phyloP scores from a whole-genome alignment of 2,113 vertebrate genomes.

The Tauraco erythrolophus region DNA sequence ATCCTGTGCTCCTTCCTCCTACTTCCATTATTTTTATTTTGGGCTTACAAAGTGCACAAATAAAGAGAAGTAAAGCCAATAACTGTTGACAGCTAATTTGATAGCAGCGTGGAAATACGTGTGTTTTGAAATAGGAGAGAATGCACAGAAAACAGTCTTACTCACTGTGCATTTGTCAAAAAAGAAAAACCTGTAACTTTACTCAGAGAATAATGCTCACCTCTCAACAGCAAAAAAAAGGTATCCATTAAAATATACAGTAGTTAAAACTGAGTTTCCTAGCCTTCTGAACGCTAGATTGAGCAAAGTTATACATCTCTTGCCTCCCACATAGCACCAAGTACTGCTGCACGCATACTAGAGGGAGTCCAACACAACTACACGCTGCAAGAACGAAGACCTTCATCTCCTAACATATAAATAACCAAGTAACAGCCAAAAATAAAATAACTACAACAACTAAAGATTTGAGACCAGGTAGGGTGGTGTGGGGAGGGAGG shows the following conservation, averaged over 20 bases:
- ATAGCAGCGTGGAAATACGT: neutral
- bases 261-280: neutral
- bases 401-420: neutral
- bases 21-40: constrained; percentile 12
- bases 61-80: neutral
- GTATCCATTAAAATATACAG: neutral
- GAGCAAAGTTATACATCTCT: neutral
- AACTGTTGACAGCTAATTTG: neutral
- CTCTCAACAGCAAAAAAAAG: neutral
- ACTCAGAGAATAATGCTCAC: neutral
- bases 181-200: neutral
- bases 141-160: neutral
- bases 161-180: neutral
- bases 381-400: neutral
- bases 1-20: neutral
- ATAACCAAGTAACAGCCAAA: neutral
- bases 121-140: neutral
- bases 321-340: neutral
- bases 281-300: neutral
- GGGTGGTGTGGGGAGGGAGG: neutral
- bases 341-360: neutral
- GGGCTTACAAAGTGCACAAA: neutral
- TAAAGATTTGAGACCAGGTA: neutral
- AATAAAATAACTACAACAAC: neutral
- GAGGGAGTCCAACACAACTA: neutral